phyloP scores from a whole-genome alignment of 2,888 invertebrate species.

The Muschampia plurimacula region DNA sequence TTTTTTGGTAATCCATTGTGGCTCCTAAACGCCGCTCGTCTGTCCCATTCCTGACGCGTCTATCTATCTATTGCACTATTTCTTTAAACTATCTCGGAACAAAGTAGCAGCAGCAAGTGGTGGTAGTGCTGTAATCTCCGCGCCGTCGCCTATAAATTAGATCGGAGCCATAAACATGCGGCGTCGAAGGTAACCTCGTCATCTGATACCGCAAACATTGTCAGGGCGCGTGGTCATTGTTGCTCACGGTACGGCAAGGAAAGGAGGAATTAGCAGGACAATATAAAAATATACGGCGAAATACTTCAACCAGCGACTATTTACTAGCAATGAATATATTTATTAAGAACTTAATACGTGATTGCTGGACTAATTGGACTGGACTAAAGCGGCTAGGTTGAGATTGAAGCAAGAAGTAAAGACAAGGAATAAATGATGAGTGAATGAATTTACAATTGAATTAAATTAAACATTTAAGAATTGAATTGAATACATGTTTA shows the following conservation, averaged over 20 bases:
- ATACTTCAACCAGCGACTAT: too few relatives aligned
- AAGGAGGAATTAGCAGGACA: too few relatives aligned
- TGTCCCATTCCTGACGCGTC: not conserved
- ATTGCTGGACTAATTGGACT: too few relatives aligned
- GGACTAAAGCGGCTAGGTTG: too few relatives aligned
- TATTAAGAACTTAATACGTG: too few relatives aligned
- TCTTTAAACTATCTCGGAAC: constrained; percentile 28
- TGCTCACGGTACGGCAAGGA: constrained; percentile 19
- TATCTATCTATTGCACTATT: constrained; percentile 12
- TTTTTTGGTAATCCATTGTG: not conserved
- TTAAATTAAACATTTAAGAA: too few relatives aligned
- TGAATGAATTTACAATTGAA: too few relatives aligned
- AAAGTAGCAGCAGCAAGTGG: constrained; percentile 20
- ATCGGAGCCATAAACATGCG: constrained; percentile 71
- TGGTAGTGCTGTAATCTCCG: constrained; percentile 45
- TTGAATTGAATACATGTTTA: too few relatives aligned
- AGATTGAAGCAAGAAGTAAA: too few relatives aligned
- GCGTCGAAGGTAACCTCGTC: constrained; percentile 52
- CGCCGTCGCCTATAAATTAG: constrained; percentile 72
- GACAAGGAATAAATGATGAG: too few relatives aligned
- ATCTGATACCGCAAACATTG: constrained; percentile 44
- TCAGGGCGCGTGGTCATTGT: constrained; percentile 48
- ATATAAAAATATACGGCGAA: too few relatives aligned
- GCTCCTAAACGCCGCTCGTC: not conserved
- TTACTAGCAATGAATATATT: too few relatives aligned